Evolutionary conservation across 37 sponge, comb jelly and placozoan genomes (phyloP).

Genomic region (Tethya wilhelma): DNA sequence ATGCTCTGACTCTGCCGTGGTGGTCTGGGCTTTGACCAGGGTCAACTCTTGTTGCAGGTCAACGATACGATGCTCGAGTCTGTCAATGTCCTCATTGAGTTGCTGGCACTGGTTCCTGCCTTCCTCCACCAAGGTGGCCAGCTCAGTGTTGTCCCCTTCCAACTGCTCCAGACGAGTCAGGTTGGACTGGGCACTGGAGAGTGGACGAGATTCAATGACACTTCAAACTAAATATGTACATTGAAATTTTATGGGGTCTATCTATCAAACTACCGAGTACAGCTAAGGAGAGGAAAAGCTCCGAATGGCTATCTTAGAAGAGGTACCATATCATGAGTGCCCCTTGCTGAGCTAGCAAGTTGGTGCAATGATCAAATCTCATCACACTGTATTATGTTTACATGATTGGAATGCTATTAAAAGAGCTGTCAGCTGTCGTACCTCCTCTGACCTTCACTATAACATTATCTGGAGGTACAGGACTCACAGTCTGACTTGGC

Average conservation of each 20-base stretch:
- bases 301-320: no score
- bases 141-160: slow-evolving; percentile 34
- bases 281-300: no score
- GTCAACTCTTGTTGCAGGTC: background rate
- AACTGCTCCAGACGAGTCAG: slow-evolving; percentile 18
- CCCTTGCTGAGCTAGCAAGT: no score
- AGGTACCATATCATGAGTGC: no score
- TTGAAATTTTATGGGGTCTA: no score
- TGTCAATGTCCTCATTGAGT: background rate
- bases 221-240: background rate
- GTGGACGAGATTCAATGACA: background rate
- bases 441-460: background rate
- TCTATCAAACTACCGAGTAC: no score
- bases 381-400: background rate
- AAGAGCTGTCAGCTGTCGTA: background rate
- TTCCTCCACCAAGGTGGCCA: slow-evolving; percentile 5
- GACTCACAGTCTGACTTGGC: slow-evolving; percentile 31
- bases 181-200: slow-evolving; percentile 15
- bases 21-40: background rate
- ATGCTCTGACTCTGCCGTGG: background rate
- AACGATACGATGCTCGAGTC: background rate
- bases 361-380: no score
- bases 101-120: background rate
- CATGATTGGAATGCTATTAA: background rate
- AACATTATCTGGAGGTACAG: background rate